A percentile compares a stretch with the other conserved stretches of the same genome.
These are phyloP conservation scores for Agelastica alni DNA, from an alignment of 2,888 invertebrate species.

Conservation along the genomic window DNA sequence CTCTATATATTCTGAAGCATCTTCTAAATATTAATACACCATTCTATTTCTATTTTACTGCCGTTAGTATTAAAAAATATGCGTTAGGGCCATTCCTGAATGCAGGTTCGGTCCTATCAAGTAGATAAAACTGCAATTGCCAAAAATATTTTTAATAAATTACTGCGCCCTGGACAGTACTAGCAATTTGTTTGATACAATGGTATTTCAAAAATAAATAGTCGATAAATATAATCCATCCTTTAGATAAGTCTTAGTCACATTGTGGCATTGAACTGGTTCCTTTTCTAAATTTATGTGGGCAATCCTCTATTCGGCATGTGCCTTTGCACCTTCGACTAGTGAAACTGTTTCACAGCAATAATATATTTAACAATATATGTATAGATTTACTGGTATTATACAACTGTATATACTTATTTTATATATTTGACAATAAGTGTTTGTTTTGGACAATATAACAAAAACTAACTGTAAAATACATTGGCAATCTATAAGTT, in stretches of 20 bases:
- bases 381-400: constrained; percentile 9
- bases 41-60: too few species aligned
- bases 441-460: neutral
- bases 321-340: constrained; percentile 11
- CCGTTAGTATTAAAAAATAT: too few species aligned
- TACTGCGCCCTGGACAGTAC: too few species aligned
- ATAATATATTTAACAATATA: constrained; percentile 4
- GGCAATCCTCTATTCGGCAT: constrained; percentile 15
- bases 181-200: too few species aligned
- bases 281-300: constrained; percentile 14
- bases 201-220: too few species aligned
- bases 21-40: too few species aligned
- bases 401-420: constrained; percentile 6
- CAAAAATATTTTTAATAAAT: too few species aligned
- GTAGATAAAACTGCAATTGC: too few species aligned
- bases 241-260: neutral
- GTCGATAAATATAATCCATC: constrained; percentile 1
- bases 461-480: neutral
- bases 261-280: neutral
- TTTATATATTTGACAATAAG: constrained; percentile 2
- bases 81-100: too few species aligned
- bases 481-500: neutral
- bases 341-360: constrained; percentile 8
- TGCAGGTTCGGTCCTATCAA: too few species aligned
- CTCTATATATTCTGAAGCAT: too few species aligned